Evolutionary conservation across 2,113 vertebrate species (phyloP).

Genomic region (Cricetomys ansorgei): DNA sequence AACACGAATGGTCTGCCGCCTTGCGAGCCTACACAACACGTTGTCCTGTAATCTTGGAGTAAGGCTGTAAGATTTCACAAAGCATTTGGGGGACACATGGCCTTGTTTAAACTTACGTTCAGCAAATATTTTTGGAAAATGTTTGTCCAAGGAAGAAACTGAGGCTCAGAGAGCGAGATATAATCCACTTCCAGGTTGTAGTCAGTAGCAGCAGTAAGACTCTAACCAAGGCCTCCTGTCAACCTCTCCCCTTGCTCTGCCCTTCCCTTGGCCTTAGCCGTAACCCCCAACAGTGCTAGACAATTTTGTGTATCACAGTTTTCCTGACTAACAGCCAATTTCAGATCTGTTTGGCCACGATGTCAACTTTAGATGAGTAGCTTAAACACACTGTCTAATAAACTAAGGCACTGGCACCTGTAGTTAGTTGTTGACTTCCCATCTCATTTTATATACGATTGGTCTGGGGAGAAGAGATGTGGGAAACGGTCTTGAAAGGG

Average conservation of each 20-base stretch:
- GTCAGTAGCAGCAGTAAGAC: background rate
- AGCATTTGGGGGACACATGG: background rate
- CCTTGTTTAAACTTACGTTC: conserved; percentile 26
- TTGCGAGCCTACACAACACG: rapidly evolving
- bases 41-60: background rate
- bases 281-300: background rate
- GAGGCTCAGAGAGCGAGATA: background rate
- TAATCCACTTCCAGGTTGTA: background rate
- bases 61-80: background rate
- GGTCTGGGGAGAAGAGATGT: background rate
- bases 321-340: background rate
- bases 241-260: rapidly evolving
- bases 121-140: background rate
- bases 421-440: conserved; percentile 37
- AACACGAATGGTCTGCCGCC: background rate
- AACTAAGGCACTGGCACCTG: background rate
- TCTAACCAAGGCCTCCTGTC: background rate
- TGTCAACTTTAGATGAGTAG: conserved; percentile 15
- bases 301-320: background rate
- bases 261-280: background rate
- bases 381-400: conserved; percentile 41
- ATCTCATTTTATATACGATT: conserved; percentile 37
- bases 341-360: background rate
- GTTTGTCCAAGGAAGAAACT: conserved; percentile 2
- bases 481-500: background rate